Percentiles rank a stretch among this genome's conserved stretches.
Evolutionary conservation across 2,888 invertebrate species (phyloP).

Genomic region (Eupithecia insigniata): DNA sequence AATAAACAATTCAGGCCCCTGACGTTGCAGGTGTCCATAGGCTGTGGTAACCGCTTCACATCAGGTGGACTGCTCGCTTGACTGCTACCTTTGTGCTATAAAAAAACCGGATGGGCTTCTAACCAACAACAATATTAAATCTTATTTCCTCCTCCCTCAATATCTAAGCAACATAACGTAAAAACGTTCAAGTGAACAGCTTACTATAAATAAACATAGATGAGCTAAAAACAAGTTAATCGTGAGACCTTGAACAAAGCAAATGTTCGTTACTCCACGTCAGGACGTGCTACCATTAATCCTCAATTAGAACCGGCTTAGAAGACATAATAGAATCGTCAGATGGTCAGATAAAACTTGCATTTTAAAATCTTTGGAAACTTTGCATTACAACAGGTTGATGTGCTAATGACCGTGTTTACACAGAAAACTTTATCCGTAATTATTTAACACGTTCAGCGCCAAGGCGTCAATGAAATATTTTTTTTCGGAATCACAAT

Average conservation of each 20-base stretch:
- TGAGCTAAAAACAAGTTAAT: slow-evolving; percentile 25
- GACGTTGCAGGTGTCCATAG: too few species aligned
- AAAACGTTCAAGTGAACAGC: neutral
- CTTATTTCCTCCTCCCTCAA: neutral
- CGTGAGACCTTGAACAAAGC: slow-evolving; percentile 47
- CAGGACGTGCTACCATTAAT: slow-evolving; percentile 51
- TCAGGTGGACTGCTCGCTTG: too few species aligned
- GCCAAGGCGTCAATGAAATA: too few species aligned
- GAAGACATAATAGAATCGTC: slow-evolving; percentile 65
- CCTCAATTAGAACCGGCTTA: slow-evolving; percentile 52
- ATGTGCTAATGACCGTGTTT: slow-evolving; percentile 50
- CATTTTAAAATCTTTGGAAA: slow-evolving; percentile 62
- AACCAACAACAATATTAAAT: neutral
- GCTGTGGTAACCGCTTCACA: too few species aligned
- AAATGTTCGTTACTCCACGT: slow-evolving; percentile 47
- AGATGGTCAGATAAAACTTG: slow-evolving; percentile 62
- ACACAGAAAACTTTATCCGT: slow-evolving; percentile 13
- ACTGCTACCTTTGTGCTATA: too few species aligned
- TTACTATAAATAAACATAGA: neutral
- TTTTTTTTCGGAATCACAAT: too few species aligned
- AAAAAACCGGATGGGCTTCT: neutral
- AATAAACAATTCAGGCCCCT: neutral
- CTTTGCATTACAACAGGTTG: slow-evolving; percentile 62
- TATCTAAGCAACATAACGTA: neutral
- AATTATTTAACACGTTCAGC: too few species aligned